Evolutionary conservation across 2,797 vertebrate species (phyloP).

Genomic region (Gymnothorax reevesii): DNA sequence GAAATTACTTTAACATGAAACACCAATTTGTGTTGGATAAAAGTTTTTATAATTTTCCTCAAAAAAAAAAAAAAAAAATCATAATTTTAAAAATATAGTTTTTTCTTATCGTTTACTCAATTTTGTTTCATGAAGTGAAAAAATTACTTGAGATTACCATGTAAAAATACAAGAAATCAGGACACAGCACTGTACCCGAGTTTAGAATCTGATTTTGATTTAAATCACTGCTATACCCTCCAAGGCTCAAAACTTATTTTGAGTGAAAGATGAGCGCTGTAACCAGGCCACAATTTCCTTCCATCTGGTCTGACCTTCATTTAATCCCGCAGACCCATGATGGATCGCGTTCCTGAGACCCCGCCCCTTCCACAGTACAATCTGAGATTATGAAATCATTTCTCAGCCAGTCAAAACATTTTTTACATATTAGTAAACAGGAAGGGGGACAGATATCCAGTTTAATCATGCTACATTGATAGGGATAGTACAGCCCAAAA

Average conservation of each 20-base stretch:
- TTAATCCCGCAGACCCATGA: constrained; percentile 21
- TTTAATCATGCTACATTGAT: too few relatives aligned
- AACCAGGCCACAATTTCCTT: constrained; percentile 30
- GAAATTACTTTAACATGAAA: too few relatives aligned
- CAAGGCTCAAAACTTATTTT: neutral
- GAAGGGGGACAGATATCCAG: constrained; percentile 9
- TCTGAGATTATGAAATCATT: constrained; percentile 39
- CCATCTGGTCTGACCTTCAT: neutral
- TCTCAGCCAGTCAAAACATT: constrained; percentile 6
- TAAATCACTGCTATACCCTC: neutral
- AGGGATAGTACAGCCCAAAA: neutral
- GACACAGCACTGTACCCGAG: neutral
- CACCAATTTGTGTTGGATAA: too few relatives aligned
- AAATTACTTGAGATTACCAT: too few relatives aligned
- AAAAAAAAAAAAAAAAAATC: too few relatives aligned
- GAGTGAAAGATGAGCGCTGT: constrained; percentile 6
- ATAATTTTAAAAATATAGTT: too few relatives aligned
- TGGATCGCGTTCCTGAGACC: neutral
- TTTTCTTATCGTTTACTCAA: too few relatives aligned
- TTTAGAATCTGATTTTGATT: neutral
- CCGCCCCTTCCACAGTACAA: neutral
- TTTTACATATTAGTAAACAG: constrained; percentile 9
- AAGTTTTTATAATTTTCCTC: too few relatives aligned
- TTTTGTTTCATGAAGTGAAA: too few relatives aligned
- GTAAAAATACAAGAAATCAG: too few relatives aligned